phyloP scores from a whole-genome alignment of 2,113 vertebrate species.

The Oxygymnocypris stewartii region DNA sequence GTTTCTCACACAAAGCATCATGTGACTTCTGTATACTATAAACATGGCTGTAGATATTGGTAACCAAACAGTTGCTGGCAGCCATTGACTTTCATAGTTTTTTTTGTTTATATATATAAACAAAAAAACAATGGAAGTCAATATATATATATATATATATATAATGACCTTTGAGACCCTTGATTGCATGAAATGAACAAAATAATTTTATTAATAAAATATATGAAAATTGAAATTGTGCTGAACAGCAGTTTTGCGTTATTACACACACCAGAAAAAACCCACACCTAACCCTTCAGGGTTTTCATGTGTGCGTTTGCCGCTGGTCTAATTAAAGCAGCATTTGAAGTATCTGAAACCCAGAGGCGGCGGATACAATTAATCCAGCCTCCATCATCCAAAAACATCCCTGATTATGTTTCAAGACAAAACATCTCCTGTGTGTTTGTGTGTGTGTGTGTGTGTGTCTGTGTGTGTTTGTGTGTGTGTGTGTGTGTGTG shows the following conservation, averaged over 20 bases:
- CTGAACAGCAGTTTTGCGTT: background rate
- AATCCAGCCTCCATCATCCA: background rate
- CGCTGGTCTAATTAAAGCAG: slow-evolving; percentile 26
- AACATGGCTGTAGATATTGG: too few species aligned
- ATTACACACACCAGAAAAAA: background rate
- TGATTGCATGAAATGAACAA: background rate
- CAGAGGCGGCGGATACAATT: background rate
- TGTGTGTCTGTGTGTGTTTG: background rate
- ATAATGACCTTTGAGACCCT: background rate
- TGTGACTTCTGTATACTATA: background rate
- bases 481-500: background rate
- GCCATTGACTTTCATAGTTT: background rate
- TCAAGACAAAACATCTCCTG: slow-evolving; percentile 19
- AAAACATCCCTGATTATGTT: slow-evolving; percentile 27
- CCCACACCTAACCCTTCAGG: background rate
- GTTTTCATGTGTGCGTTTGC: background rate
- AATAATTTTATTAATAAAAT: too few species aligned
- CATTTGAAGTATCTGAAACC: slow-evolving; percentile 5
- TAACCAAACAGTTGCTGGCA: too few species aligned
- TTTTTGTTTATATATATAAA: background rate
- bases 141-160: too few species aligned
- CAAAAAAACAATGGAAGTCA: too few species aligned
- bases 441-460: slow-evolving; percentile 9
- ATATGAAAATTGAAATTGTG: background rate
- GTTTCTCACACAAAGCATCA: background rate